phyloP scores from a whole-genome alignment of 1,140 invertebrate species.

The Euglossa dilemma region DNA sequence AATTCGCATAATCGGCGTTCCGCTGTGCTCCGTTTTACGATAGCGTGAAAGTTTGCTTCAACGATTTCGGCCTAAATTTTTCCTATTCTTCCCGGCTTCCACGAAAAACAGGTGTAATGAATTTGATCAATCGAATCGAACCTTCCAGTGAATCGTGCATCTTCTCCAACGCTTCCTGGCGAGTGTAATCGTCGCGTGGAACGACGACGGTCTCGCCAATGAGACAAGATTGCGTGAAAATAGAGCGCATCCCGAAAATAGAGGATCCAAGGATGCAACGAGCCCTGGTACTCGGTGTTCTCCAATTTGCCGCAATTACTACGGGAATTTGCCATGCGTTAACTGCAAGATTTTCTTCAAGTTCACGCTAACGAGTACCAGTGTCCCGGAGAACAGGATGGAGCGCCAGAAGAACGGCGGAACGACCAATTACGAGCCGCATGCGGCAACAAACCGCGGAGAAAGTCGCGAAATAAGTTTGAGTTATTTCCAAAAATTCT shows the following conservation, averaged over 20 bases:
- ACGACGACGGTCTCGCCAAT: not conserved
- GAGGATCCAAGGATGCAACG: not conserved
- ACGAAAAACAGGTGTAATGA: no score
- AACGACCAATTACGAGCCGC: not conserved
- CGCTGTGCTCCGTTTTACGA: no score
- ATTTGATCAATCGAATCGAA: no score
- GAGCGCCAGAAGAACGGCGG: not conserved
- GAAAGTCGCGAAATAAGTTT: slow-evolving; percentile 17
- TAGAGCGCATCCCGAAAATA: slow-evolving; percentile 34
- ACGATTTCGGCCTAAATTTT: no score
- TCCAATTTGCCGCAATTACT: slow-evolving; percentile 14
- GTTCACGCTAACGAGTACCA: slow-evolving; percentile 2
- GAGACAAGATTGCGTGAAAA: not conserved
- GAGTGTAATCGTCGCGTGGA: not conserved
- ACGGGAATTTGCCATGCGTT: not conserved
- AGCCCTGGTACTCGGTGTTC: not conserved
- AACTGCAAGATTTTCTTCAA: slow-evolving; percentile 10
- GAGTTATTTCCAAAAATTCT: no score
- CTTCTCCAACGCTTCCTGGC: no score
- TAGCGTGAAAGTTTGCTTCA: no score
- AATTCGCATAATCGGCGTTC: no score
- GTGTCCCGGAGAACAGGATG: not conserved
- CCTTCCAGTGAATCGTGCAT: no score
- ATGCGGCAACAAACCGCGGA: not conserved
- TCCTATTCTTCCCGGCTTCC: no score